These are phyloP conservation scores for Mystacides longicornis DNA, from an alignment of 2,888 invertebrate species.

Conservation along the genomic window DNA sequence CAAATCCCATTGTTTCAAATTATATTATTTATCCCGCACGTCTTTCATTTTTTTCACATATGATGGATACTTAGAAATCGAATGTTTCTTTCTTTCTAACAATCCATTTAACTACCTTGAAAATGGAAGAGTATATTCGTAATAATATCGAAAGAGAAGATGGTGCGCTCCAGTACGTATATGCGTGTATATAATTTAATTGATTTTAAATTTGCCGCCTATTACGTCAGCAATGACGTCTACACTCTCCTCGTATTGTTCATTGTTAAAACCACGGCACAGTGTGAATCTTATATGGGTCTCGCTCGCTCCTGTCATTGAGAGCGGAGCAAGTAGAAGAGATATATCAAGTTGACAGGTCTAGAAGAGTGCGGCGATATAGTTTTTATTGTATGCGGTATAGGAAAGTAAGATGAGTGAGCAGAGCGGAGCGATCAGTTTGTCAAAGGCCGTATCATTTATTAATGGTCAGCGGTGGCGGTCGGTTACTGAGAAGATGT, in stretches of 20 bases:
- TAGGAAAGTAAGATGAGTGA: not conserved
- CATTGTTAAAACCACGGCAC: not conserved
- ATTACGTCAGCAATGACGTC: slow-evolving; percentile 40
- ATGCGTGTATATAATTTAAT: slow-evolving; percentile 17
- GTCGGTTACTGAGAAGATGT: not conserved
- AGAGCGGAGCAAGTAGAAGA: slow-evolving; percentile 1
- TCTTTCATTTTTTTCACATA: not conserved
- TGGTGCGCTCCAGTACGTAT: not conserved
- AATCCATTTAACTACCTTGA: not conserved
- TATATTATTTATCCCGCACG: too few species aligned
- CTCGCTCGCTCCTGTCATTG: slow-evolving; percentile 7
- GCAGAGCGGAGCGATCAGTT: slow-evolving; percentile 9
- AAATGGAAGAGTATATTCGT: not conserved
- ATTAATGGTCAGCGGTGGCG: not conserved
- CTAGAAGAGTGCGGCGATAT: not conserved
- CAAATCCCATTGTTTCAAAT: too few species aligned
- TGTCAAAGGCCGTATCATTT: slow-evolving; percentile 15
- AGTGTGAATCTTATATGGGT: slow-evolving; percentile 10
- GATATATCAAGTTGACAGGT: not conserved
- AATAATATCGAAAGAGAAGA: not conserved
- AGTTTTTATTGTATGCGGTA: not conserved
- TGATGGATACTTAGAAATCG: not conserved
- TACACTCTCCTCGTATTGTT: slow-evolving; percentile 30
- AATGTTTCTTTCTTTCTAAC: not conserved
- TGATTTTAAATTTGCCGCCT: slow-evolving; percentile 46